Base-by-base conservation (phyloP, 2,797 vertebrate species). In the Crenichthys baileyi region DNA sequence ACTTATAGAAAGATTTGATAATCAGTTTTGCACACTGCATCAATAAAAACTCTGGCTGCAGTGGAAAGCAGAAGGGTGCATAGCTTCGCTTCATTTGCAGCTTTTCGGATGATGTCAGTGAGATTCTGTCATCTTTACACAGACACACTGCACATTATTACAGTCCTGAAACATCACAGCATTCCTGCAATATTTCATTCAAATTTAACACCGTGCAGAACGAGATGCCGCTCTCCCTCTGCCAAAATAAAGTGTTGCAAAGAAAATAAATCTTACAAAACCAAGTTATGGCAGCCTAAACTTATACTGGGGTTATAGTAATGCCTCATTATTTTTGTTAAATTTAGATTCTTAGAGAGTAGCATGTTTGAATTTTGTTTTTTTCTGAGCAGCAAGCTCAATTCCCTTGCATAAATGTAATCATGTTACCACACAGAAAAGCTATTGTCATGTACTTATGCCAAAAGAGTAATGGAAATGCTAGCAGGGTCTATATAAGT, bases 371-470 rank as follows among this genome's bases (percentile, higher is more conserved):
- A 87, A 76, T 78, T 84, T 60, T 82, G 84, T 58, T 86, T 78
- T 78, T 79, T 75, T 75, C 13, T 72, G 68, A 82, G 82, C 76
- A 85, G 81, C 81, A 80, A 85, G 79, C 89, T 87, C 78, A 83
- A 70, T 88, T 81, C 61, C 80, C 46, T 75, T 84, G 85, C 86
- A 88, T 83, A 88, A 93, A 91, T 90, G 87, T 93, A 93, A 94
- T 93, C 91, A 90, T 79, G 87, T 94, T 92, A 93, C 80, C 84
- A 79, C 91, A 85, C 81, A 87, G 81, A 73, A 81, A 87, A 77
- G 75, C 85, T 87, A 88, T 92, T 93, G 91, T 93, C 88, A 88
- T 83, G 68, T 68, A 83, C 87, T 87, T 91, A 84, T 91, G 90
- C 91, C 88, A 91, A 80, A 88, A 83, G 83, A 89, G 87, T 82